Conservation (phyloP, 2,113 vertebrate genomes). For the Electrona antarctica region DNA sequence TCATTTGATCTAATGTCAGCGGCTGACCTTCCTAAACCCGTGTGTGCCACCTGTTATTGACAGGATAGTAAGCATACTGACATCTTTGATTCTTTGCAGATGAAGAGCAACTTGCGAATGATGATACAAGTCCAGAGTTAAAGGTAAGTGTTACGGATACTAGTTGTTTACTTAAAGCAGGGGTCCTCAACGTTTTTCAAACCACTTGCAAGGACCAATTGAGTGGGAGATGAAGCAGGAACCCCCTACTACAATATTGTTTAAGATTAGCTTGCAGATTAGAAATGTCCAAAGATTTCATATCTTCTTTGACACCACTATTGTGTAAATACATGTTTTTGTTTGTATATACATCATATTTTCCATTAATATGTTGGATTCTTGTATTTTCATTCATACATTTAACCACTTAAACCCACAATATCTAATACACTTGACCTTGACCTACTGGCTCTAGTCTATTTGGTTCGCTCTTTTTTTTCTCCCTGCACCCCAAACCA, state of each 20-base stretch:
- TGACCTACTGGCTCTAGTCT: no score
- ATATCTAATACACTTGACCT: no score
- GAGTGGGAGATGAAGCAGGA: background rate
- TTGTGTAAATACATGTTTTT: no score
- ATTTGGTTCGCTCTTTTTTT: no score
- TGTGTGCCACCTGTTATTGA: conserved; percentile 16
- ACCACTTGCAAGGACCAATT: background rate
- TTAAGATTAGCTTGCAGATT: background rate
- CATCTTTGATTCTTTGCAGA: conserved; percentile 57
- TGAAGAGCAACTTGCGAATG: conserved; percentile 58
- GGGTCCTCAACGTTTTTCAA: no score
- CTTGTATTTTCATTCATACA: no score
- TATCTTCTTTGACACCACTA: no score
- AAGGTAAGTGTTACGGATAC: conserved; percentile 51
- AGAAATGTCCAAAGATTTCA: background rate
- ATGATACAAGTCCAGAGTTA: conserved; percentile 52
- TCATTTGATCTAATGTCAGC: background rate
- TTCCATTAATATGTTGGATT: no score
- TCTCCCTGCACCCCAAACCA: no score
- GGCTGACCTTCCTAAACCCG: background rate
- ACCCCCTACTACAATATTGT: background rate
- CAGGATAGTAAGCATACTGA: background rate
- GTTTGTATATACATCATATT: no score
- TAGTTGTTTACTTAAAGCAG: background rate
- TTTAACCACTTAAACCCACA: no score